These are phyloP conservation scores for Mesocricetus auratus DNA, from an alignment of 2,113 vertebrate species.

Conservation along the genomic window DNA sequence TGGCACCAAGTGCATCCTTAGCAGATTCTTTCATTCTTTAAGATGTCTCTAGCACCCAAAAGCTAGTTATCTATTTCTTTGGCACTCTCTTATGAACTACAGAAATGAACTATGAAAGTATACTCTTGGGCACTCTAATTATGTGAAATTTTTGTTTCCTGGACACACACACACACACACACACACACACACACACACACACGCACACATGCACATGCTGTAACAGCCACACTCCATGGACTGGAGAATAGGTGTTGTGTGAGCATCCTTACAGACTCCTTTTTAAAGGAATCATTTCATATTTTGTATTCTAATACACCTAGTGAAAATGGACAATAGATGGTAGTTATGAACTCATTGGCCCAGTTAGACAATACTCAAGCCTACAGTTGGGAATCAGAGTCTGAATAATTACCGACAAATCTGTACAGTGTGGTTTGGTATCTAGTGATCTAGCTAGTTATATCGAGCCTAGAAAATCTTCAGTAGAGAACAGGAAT, in stretches of 20 bases:
- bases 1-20: not conserved
- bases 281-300: slow-evolving; percentile 8
- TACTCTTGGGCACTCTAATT: not conserved
- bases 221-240: not conserved
- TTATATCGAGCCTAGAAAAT: slow-evolving; percentile 35
- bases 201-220: not conserved
- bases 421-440: not conserved
- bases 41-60: slow-evolving; percentile 4
- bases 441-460: not conserved
- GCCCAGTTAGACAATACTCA: not conserved
- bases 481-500: not conserved
- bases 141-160: slow-evolving; percentile 7
- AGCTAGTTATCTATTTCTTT: slow-evolving; percentile 41
- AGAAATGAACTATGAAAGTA: not conserved
- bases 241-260: not conserved
- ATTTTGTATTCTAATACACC: not conserved
- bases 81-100: not conserved
- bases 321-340: not conserved
- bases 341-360: not conserved
- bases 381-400: not conserved
- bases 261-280: not conserved
- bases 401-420: not conserved
- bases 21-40: not conserved
- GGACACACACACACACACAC: not conserved
- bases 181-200: not conserved